A percentile compares a stretch with the other conserved stretches of the same genome.
phyloP scores from a whole-genome alignment of 2,113 vertebrate genomes.

The Heteronetta atricapilla region DNA sequence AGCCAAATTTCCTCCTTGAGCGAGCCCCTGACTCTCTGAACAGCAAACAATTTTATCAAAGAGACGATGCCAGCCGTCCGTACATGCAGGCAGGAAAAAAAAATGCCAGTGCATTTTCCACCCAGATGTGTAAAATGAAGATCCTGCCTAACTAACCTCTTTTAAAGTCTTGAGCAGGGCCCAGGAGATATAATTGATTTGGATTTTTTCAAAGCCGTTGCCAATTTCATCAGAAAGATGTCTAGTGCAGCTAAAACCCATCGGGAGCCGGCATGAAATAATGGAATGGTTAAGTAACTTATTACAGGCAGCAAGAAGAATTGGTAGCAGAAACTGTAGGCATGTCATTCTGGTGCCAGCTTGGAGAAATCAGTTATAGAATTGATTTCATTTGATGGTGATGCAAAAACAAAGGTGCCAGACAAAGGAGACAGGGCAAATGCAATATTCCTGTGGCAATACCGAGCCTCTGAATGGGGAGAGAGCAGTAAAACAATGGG shows the following conservation, averaged over 20 bases:
- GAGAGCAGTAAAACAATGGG: background rate
- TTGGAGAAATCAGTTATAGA: background rate
- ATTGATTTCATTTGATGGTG: background rate
- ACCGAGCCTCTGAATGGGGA: background rate
- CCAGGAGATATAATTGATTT: constrained; percentile 41
- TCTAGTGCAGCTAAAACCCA: constrained; percentile 48
- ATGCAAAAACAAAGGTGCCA: background rate
- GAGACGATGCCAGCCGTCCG: background rate
- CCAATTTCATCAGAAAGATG: constrained; percentile 31
- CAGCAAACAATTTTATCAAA: background rate
- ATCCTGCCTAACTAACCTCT: constrained; percentile 24
- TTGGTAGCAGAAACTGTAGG: constrained; percentile 46
- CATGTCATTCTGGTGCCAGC: constrained; percentile 49
- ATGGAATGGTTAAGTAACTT: constrained; percentile 69
- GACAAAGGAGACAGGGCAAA: constrained; percentile 21
- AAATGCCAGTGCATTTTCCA: background rate
- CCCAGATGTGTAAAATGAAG: constrained; percentile 7
- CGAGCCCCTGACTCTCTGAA: background rate
- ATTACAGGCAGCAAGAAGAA: constrained; percentile 52
- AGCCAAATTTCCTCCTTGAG: constrained; percentile 27
- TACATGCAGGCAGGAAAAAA: background rate
- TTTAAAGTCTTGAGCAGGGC: constrained; percentile 9
- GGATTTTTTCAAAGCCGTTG: constrained; percentile 44
- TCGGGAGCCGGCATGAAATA: constrained; percentile 6
- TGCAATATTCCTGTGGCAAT: background rate